Conservation (phyloP, 2,888 invertebrate species). For the Reticulitermes lucifugus region DNA sequence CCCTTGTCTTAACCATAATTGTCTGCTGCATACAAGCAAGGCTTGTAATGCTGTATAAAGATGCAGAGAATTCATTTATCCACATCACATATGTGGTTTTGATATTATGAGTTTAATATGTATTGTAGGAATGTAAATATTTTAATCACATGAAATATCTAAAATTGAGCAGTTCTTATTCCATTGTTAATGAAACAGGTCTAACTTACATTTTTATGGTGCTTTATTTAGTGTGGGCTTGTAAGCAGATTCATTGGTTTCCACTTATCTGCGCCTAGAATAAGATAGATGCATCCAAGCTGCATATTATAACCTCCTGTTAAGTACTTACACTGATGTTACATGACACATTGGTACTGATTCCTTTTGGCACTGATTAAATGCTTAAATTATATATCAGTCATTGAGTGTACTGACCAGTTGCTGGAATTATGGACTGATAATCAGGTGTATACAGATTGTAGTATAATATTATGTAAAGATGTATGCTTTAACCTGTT, state of each 20-base stretch:
- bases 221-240: neutral
- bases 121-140: neutral
- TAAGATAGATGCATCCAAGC: neutral
- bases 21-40: neutral
- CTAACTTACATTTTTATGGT: too few species aligned
- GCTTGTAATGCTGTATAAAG: neutral
- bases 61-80: neutral
- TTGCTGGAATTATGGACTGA: too few species aligned
- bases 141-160: neutral
- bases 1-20: neutral
- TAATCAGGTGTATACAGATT: neutral
- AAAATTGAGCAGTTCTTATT: neutral
- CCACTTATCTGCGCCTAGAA: neutral
- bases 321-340: neutral
- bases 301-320: conserved; percentile 14
- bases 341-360: too few species aligned
- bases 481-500: neutral
- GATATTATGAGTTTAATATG: neutral
- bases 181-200: too few species aligned
- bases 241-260: neutral
- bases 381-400: neutral
- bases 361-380: neutral
- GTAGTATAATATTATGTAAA: neutral
- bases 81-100: neutral
- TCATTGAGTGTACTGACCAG: too few species aligned